Base-by-base conservation (phyloP, 2,797 vertebrate genomes). In the Sardinella longiceps region DNA sequence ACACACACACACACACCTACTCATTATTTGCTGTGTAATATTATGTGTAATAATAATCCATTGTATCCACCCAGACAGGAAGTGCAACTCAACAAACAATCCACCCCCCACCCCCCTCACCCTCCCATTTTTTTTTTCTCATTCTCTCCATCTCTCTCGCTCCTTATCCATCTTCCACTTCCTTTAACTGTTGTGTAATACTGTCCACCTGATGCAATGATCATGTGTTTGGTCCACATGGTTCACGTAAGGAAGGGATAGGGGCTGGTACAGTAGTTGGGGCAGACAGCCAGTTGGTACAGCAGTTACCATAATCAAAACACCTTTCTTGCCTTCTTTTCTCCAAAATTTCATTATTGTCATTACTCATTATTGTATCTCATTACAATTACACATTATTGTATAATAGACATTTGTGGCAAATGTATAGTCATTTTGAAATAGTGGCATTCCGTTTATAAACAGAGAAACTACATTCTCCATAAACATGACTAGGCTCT, bases 161-260 rank as follows among this genome's bases (percentile, higher is more conserved):
- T 77, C 33, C 1, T 43, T 39, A 7, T 77, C 33, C 56, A 10
- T 60, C 56, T 25, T 25, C 56, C 56, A 25, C 23, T 60, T 25
- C 23, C n/a, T 60, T 25, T n/a, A 10, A n/a, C 7, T 60, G n/a
- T 60, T 60, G 23, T 60, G 56, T 60, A 60, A 60, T 23, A 5
- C 56, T 60, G 25, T 88, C 91, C 91, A 92, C 92, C 91, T 93
- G 90, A 94, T 87, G 88, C 83, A 84, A 82, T 80, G 87, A 86
- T 66, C 89, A 90, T 91, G 91, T 88, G 89, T 88, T 83, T 84
- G 50, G 81, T 81, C 87, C 84, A 90, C 91, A 89, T 89, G 91
- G 81, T 82, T 56, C 80, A 50, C 39, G 30, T 23, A 53, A 4
- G 18, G 81, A 74, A 37, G 82, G 28, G 83, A 50, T 81, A n/a